Base-by-base conservation (phyloP, 2,797 vertebrate genomes). In the Simalia tracyae region DNA sequence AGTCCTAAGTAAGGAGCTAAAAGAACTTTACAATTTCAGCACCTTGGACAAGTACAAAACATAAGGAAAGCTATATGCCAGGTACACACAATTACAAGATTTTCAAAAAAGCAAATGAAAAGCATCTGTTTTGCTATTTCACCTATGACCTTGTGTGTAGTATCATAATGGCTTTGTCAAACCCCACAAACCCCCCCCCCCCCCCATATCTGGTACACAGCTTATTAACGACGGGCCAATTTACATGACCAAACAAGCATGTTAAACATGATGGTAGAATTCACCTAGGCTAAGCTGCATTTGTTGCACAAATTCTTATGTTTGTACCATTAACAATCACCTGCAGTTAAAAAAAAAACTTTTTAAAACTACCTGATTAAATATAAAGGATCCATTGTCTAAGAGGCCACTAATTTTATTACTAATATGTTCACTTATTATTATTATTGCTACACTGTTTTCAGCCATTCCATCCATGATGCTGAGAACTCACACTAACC, bases 41-140 rank as follows among this genome's bases (percentile, higher is more conserved):
- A 96, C 95, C 95, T 87, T 95, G 94, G 95, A 96, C 94, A 96
- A 95, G 93, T 94, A 89, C 92, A 66, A 87, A 36, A 54, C n/a
- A 46, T 24, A 3, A 31, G 4, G 46, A 92, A 86, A 19, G n/a
- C 42, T 76, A 31, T 26, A 57, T 76, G 87, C 61, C 26, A 63
- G 12, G 10, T 24, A 86, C 1, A 19, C 3, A 4, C 8, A 59
- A 15, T 46, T 12, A 61, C 36, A 31, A 22, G 26, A 36, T 2
- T 56, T 64, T 56, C 3, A 2, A 4, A 9, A 64, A 28, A 19
- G 7, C 57, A 89, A 86, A 76, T 36, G 22, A 68, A 89, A 24
- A 89, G 22, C 31, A 19, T 12, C 15, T 85, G 15, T 36, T 66
- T 28, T 57, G 28, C n/a, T 26, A 31, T 86, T 86, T 56, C 42